Base-by-base conservation (phyloP, 2,797 vertebrate species). In the Phataginus tricuspis region DNA sequence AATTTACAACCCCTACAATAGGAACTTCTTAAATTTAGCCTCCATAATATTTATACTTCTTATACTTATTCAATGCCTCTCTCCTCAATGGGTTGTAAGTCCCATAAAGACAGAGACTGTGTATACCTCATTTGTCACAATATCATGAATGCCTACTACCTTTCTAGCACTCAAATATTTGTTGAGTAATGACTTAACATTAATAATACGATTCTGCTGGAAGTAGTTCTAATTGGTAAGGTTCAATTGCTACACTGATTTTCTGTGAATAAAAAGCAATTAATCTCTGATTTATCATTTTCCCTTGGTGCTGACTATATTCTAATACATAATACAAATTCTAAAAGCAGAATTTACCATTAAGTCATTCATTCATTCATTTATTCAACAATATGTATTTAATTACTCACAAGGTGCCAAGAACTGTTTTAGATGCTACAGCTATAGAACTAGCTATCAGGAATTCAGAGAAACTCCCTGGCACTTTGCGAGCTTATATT, bases 301-400 rank as follows among this genome's bases (percentile, higher is more conserved):
- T 87, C 63, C 27, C 55, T 85, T 77, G 49, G 18, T 80, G 7
- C 53, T 91, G 1, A 82, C 59, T 31, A 45, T 39, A 78, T 91
- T 89, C 71, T 66, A 90, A 86, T 55, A 57, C 2, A 86, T 6
- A 59, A 63, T 19, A 75, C 34, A 92, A 83, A 89, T 66, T 82
- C 71, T 77, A n/a, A 68, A 89, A 95, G 94, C 10, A 77, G 37
- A 91, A 80, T 85, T 90, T 64, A 79, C 27, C 75, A 92, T 25
- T 45, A 45, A 45, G 23, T 31, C 94, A 80, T 64, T 72, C 51
- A 86, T 39, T 64, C 51, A 92, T 27, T 86, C 45, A 83, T 21
- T 69, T 79, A 71, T 74, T 95, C 78, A 75, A 77, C 59, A 95
- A 95, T 19, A 85, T 3, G 39, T 42, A 69, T 49, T 45, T 63